These are phyloP conservation scores for Hetaerina titia DNA, from an alignment of 2,888 invertebrate species.

Conservation along the genomic window DNA sequence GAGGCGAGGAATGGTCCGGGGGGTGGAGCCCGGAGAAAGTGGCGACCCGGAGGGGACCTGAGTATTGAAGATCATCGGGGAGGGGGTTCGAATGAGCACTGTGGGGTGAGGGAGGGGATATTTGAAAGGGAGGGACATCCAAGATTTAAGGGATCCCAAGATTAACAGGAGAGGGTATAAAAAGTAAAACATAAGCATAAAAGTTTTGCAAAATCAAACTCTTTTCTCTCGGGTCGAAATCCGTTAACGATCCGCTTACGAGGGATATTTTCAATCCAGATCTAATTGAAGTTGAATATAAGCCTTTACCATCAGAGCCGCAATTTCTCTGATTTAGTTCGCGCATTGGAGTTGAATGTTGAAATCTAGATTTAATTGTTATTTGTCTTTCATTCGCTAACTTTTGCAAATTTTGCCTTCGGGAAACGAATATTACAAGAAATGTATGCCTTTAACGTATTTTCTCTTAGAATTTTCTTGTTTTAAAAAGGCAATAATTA, in stretches of 20 bases:
- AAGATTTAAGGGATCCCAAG: conserved; percentile 5
- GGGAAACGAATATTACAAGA: too few relatives aligned
- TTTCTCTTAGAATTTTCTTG: too few relatives aligned
- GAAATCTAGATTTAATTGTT: not conserved
- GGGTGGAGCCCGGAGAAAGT: not conserved
- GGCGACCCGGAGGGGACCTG: not conserved
- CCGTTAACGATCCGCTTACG: not conserved
- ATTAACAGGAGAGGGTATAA: not conserved
- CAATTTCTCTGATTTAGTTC: not conserved
- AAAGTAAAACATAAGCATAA: conserved; percentile 1
- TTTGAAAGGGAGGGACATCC: not conserved
- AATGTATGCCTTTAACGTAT: too few relatives aligned
- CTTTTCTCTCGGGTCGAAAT: not conserved
- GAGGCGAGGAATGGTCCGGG: not conserved
- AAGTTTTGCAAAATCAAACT: not conserved
- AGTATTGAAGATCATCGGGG: not conserved
- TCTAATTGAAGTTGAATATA: not conserved
- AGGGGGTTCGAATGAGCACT: not conserved
- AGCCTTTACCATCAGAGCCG: not conserved
- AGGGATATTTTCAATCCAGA: not conserved
- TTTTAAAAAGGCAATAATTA: too few relatives aligned
- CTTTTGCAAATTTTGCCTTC: too few relatives aligned
- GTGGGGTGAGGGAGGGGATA: not conserved
- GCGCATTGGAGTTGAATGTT: not conserved
- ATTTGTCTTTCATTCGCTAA: too few relatives aligned